Evolutionary conservation across 2,113 vertebrate species (phyloP), one percentile per base, ranked within the genome.

Genomic region (Aptenodytes patagonicus): DNA sequence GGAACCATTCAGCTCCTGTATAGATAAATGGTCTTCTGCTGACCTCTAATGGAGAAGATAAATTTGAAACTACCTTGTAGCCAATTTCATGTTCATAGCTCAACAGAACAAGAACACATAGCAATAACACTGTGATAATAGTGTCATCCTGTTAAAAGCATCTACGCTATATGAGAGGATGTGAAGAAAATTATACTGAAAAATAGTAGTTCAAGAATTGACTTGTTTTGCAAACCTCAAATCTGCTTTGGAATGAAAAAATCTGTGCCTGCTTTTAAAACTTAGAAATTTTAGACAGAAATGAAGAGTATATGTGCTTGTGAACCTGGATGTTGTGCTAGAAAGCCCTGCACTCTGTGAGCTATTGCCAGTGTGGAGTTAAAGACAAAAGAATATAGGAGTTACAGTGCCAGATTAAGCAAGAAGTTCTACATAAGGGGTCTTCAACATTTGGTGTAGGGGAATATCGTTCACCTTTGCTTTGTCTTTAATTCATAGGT

Each of bases 21-120:
- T 16, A 66, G 28, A 94, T 87, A 89, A 89, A 95, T 76, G 65
- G n/a, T 91, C 57, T 91, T 96, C 84, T 91, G 65, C 87, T 96
- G 96, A 96, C 93, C 93, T 96, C 91, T 96, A 95, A 95, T 89
- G 93, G 95, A 95, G 44, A 95, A 93, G 47, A 91, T 93, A 93
- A 87, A 96, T 76, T 52, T 94, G 57, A 95, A 87, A 31, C 15
- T 68, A 34, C 34, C 13, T 79, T 7, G 1, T 36, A 75, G 32
- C 18, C 24, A 64, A 64, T 52, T 91, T 18, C 28, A n/a, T 57
- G 47, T 40, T 82, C n/a, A 38, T 61, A 91, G 52, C 26, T 95
- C 47, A 89, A 51, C 17, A 62, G 72, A 71, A n/a, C 28, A 83
- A 80, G 34, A 73, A 40, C 31, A 54, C 29, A 34, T 26, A 44